These are phyloP conservation scores for Tenrec ecaudatus DNA, from an alignment of 2,113 vertebrate genomes.

Conservation along the genomic window DNA sequence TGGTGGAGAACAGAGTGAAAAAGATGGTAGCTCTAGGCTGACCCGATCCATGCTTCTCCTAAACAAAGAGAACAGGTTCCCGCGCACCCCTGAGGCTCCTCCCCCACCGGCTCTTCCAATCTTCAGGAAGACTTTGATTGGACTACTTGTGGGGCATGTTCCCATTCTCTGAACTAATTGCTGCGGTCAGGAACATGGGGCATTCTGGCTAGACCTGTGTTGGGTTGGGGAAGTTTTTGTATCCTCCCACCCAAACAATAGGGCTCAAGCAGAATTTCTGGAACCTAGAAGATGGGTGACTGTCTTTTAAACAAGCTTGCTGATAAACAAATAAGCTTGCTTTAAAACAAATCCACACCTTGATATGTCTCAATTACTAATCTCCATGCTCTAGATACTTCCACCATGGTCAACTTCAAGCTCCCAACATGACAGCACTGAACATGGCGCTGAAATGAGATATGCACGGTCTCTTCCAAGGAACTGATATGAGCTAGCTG, in stretches of 20 bases:
- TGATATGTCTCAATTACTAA: neutral
- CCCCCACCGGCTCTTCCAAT: neutral
- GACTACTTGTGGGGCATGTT: neutral
- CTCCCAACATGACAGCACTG: neutral
- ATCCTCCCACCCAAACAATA: neutral
- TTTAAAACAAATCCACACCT: neutral
- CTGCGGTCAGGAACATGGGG: neutral
- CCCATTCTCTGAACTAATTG: neutral
- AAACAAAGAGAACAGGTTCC: neutral
- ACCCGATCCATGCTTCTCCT: neutral
- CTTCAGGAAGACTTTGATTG: constrained; percentile 1
- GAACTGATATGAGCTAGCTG: neutral
- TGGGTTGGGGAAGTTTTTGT: neutral
- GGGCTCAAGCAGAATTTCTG: neutral
- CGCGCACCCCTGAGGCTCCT: too few species aligned
- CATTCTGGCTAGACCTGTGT: neutral
- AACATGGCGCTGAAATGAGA: neutral
- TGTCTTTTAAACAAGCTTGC: neutral
- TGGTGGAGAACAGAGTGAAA: neutral
- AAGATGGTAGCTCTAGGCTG: neutral
- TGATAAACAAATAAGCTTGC: neutral
- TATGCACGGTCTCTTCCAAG: neutral
- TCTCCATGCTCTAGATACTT: neutral
- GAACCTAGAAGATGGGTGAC: neutral
- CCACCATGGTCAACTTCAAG: constrained; percentile 34